These are phyloP conservation scores for Chloroclystis v-ata DNA, from an alignment of 2,888 invertebrate genomes.

Conservation along the genomic window DNA sequence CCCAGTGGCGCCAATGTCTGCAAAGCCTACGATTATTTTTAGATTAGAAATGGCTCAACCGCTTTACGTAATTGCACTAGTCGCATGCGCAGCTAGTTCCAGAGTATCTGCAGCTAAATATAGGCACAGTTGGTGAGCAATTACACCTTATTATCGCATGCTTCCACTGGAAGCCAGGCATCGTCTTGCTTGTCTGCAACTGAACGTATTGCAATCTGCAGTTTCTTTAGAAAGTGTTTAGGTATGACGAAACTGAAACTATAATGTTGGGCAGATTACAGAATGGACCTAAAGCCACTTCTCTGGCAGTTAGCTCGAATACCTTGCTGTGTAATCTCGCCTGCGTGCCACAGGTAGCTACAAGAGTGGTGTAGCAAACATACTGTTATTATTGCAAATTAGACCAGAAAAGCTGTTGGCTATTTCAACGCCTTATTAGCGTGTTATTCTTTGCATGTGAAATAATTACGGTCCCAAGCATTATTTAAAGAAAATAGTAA, in stretches of 20 bases:
- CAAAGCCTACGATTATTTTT: slow-evolving; percentile 77
- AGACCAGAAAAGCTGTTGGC: slow-evolving; percentile 46
- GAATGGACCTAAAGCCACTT: slow-evolving; percentile 54
- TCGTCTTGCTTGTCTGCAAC: slow-evolving; percentile 51
- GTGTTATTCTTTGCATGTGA: slow-evolving; percentile 32
- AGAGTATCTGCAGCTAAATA: slow-evolving; percentile 74
- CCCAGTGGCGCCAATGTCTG: slow-evolving; percentile 72
- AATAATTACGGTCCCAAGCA: slow-evolving; percentile 19
- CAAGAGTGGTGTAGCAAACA: slow-evolving; percentile 36
- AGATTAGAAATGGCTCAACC: slow-evolving; percentile 79
- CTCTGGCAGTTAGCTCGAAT: slow-evolving; percentile 43
- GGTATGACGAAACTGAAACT: slow-evolving; percentile 71
- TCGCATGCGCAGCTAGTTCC: slow-evolving; percentile 73
- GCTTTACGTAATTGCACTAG: slow-evolving; percentile 77
- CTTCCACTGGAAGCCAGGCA: slow-evolving; percentile 69
- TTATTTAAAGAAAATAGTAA: slow-evolving; percentile 20
- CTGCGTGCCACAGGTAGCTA: slow-evolving; percentile 63
- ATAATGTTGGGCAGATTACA: slow-evolving; percentile 59
- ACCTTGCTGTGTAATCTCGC: slow-evolving; percentile 55
- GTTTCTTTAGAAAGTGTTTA: slow-evolving; percentile 75
- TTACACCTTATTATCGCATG: slow-evolving; percentile 76
- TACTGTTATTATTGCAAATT: slow-evolving; percentile 47
- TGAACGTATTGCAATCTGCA: slow-evolving; percentile 44
- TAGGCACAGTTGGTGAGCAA: slow-evolving; percentile 72
- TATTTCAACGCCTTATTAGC: slow-evolving; percentile 35